Evolutionary conservation across 2,888 invertebrate genomes (phyloP), one percentile per base, ranked within the genome.

Genomic region (Oligia latruncula): DNA sequence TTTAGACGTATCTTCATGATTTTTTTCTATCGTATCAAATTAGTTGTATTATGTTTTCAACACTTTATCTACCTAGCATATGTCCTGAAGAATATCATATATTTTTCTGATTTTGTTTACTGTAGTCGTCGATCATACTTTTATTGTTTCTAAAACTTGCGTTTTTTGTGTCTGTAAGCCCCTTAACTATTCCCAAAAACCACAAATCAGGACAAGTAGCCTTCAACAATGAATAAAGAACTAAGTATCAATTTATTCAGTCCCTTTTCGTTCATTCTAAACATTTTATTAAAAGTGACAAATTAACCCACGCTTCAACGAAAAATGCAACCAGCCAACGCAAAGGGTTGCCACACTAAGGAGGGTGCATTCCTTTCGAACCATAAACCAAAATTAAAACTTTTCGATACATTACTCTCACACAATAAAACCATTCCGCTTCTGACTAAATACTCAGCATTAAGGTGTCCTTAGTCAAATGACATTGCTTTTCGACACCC

Each of bases 331-430:
- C 75, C 78, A 77, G 83, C 81, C 82, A 78, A 79, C 71, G 76
- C 85, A 86, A 90, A 90, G 93, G 93, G 88, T 88, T 85, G 76
- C 76, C 20, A 55, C 60, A 66, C 81, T 66, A 80, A 77, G 79
- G 75, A 89, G 88, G 94, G 94, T 90, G 90, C 91, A 91, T 94
- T 93, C 92, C 89, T 91, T 90, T 92, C 94, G 94, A 92, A 88
- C 93, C 95, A 96, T 96, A 95, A 96, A 96, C 93, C 96, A 95
- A 96, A 96, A 97, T 97, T 97, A 96, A 96, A 97, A 96, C 92
- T 96, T 96, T 93, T 93, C 96, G 94, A 95, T 96, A 97, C 97
- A 96, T 96, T 96, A 95, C 95, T 88, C 93, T 90, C 91, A 92
- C 93, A 96, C 96, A 97, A 96, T 95, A 92, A 92, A 93, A 94